phyloP scores from a whole-genome alignment of 2,113 vertebrate genomes.

The Barnardius zonarius region DNA sequence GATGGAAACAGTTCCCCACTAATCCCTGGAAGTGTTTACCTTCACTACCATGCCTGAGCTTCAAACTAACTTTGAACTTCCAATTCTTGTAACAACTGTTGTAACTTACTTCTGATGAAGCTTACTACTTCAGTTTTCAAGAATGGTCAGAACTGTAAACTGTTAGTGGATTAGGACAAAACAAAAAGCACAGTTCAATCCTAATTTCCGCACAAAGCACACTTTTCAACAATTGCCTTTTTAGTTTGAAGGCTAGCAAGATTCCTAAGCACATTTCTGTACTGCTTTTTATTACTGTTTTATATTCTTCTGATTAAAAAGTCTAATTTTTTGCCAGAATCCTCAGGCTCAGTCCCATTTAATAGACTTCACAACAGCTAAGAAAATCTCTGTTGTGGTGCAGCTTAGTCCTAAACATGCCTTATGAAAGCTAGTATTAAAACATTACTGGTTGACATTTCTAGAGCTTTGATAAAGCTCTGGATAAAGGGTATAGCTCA shows the following conservation, averaged over 20 bases:
- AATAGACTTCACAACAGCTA: not conserved
- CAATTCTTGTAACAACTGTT: not conserved
- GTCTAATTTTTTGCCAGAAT: not conserved
- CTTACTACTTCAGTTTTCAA: not conserved
- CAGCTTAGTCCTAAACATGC: not conserved
- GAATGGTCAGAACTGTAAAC: not conserved
- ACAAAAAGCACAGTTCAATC: not conserved
- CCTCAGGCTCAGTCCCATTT: not conserved
- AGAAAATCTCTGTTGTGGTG: not conserved
- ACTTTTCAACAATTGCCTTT: not conserved
- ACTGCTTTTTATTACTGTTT: not conserved
- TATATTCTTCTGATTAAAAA: not conserved
- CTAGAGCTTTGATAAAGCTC: not conserved
- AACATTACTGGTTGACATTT: not conserved
- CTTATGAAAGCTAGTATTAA: not conserved
- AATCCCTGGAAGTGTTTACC: not conserved
- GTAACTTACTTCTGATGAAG: not conserved
- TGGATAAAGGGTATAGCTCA: not conserved
- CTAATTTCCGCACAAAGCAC: not conserved
- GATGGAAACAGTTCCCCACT: not conserved
- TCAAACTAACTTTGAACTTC: not conserved
- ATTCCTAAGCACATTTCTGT: not conserved
- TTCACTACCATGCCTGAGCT: fast-evolving
- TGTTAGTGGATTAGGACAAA: not conserved
- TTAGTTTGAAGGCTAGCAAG: not conserved